Percentiles rank a stretch among this genome's conserved stretches.
These are phyloP conservation scores for Masnerella sp. DNA, from an alignment of 2,888 invertebrate species.

Conservation along the genomic window DNA sequence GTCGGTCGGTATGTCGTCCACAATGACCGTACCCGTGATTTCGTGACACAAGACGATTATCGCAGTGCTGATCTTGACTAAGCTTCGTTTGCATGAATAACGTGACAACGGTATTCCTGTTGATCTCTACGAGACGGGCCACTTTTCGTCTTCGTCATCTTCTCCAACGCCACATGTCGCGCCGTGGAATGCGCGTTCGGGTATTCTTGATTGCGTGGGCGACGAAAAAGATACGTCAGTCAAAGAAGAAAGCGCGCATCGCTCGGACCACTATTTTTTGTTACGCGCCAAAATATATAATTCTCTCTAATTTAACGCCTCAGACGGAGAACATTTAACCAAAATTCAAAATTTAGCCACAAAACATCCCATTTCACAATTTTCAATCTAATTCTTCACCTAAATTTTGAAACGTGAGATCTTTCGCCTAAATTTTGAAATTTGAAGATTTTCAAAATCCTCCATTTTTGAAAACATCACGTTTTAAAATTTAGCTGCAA, in stretches of 20 bases:
- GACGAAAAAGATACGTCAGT: conserved; percentile 56
- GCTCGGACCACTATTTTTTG: not conserved
- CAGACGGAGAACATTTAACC: too few relatives aligned
- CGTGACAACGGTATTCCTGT: conserved; percentile 75
- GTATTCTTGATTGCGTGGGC: conserved; percentile 37
- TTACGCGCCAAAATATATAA: too few relatives aligned
- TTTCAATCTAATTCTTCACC: too few relatives aligned
- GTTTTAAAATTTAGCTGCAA: too few relatives aligned
- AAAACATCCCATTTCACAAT: too few relatives aligned
- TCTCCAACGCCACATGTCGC: conserved; percentile 66
- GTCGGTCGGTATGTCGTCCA: conserved; percentile 76
- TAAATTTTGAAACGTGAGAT: too few relatives aligned
- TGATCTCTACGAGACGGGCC: conserved; percentile 62
- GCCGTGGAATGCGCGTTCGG: conserved; percentile 34
- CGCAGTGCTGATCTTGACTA: conserved; percentile 73
- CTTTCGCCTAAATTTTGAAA: too few relatives aligned
- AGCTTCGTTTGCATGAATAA: conserved; percentile 76
- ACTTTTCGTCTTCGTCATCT: conserved; percentile 57
- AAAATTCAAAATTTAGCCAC: too few relatives aligned
- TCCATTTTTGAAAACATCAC: too few relatives aligned
- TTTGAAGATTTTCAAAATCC: too few relatives aligned
- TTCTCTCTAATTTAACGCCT: too few relatives aligned
- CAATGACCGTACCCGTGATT: conserved; percentile 75
- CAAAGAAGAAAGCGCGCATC: conserved; percentile 61
- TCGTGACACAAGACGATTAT: conserved; percentile 75